These are phyloP conservation scores for Epiblema foenella DNA, from an alignment of 2,888 invertebrate genomes.

Conservation along the genomic window DNA sequence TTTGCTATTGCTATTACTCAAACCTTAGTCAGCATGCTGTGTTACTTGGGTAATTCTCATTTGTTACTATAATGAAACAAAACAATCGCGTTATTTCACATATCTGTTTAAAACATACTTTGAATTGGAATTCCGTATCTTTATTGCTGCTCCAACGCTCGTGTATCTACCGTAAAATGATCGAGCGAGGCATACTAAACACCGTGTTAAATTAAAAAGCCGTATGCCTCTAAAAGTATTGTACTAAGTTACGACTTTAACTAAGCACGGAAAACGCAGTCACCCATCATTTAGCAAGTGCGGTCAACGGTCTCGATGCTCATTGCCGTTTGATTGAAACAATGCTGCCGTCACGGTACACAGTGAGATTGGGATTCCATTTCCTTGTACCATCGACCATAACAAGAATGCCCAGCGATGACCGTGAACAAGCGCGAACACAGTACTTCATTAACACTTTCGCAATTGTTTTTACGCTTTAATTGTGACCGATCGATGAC, in stretches of 20 bases:
- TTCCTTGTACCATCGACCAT: constrained; percentile 62
- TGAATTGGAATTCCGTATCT: constrained; percentile 36
- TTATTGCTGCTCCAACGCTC: constrained; percentile 50
- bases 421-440: constrained; percentile 66
- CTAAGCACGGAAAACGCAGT: constrained; percentile 58
- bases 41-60: too few species aligned
- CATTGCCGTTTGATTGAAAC: constrained; percentile 80
- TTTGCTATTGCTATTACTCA: too few species aligned
- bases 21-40: too few species aligned
- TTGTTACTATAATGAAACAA: too few species aligned
- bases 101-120: constrained; percentile 10
- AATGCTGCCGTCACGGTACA: constrained; percentile 60
- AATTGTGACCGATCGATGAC: constrained; percentile 66
- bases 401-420: constrained; percentile 64
- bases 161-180: constrained; percentile 49
- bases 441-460: constrained; percentile 74
- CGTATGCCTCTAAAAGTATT: not conserved
- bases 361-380: constrained; percentile 45
- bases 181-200: constrained; percentile 59
- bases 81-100: too few species aligned
- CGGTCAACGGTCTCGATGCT: constrained; percentile 79
- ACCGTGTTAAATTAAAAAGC: not conserved
- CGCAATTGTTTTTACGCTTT: constrained; percentile 79
- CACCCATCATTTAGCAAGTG: constrained; percentile 75
- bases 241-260: not conserved